Conservation (phyloP, 2,888 invertebrate genomes). For the Orthonevra nobilis region DNA sequence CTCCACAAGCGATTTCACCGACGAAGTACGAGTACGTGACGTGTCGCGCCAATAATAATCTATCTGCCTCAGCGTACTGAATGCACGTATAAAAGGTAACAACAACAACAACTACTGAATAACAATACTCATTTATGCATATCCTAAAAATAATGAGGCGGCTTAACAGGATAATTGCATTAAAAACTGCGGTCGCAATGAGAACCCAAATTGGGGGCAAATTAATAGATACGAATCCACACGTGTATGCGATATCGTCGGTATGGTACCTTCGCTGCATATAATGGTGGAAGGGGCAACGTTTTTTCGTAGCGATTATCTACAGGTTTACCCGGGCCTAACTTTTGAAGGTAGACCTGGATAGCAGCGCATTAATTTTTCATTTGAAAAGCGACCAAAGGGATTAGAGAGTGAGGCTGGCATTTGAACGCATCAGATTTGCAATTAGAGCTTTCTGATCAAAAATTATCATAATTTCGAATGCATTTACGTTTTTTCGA, state of each 20-base stretch:
- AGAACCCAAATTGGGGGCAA: slow-evolving; percentile 49
- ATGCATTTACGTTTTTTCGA: too few relatives aligned
- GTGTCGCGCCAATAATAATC: slow-evolving; percentile 11
- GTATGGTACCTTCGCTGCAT: too few relatives aligned
- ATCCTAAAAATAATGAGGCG: slow-evolving; percentile 58
- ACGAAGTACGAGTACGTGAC: slow-evolving; percentile 33
- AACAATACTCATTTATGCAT: slow-evolving; percentile 12
- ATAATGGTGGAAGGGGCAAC: too few relatives aligned
- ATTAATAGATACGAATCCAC: slow-evolving; percentile 55
- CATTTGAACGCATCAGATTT: too few relatives aligned
- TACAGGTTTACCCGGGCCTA: too few relatives aligned
- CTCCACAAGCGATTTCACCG: neutral
- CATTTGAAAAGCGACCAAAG: too few relatives aligned
- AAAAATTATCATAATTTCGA: too few relatives aligned
- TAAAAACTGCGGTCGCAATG: slow-evolving; percentile 59
- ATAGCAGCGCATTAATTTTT: too few relatives aligned
- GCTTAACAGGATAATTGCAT: slow-evolving; percentile 65
- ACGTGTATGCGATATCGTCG: slow-evolving; percentile 12
- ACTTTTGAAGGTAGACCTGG: too few relatives aligned
- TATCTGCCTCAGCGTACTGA: neutral
- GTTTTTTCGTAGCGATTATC: too few relatives aligned
- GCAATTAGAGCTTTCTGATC: too few relatives aligned
- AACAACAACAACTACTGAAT: slow-evolving; percentile 2
- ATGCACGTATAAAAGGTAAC: neutral
- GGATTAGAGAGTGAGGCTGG: too few relatives aligned